Evolutionary conservation across 2,888 invertebrate species (phyloP), one percentile per base, ranked within the genome.

Genomic region (Copidosoma aretas): DNA sequence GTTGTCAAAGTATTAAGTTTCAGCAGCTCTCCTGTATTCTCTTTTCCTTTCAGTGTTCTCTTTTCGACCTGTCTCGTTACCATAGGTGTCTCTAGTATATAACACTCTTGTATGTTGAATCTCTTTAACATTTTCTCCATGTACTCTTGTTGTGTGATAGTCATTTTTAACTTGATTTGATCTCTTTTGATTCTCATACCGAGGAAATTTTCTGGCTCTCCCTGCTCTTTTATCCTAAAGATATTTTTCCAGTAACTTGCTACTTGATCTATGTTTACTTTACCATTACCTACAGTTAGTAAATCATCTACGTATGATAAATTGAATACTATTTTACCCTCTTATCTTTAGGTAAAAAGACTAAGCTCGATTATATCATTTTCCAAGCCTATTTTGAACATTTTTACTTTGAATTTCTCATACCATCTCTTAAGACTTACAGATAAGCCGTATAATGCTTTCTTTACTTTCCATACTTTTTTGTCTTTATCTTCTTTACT

Each of bases 141-240:
- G 32, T 32, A 32, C 32, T 32, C 32, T 32, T 32, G 4, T 32
- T 32, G 32, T 32, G 8, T 60, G 25, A 73, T 70, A 25, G 58
- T 57, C 62, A 75, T 72, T 32, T n/a, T 51, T 54, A 54, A 49
- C 24, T 70, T 65, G 60, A 54, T 56, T 68, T 70, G 72, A 52
- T 72, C 53, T 73, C 75, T 71, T 54, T 61, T 41, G 25, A 77
- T 73, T 32, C 62, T 70, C 64, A 75, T 75, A 46, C 72, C 75
- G 17, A 75, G 58, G 58, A 74, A 75, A 22, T 62, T 68, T 60
- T 64, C 71, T 3, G 76, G 72, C 69, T 72, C 73, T 21, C 49
- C 49, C 15, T 5, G 49, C 17, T 49, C 49, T 10, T 49, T 49
- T 19, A n/a, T n/a, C 10, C 10, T 49, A 61, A 77, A 76, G 22